These are phyloP conservation scores for Phaethornis superciliosus DNA, from an alignment of 2,113 vertebrate species.

Conservation along the genomic window DNA sequence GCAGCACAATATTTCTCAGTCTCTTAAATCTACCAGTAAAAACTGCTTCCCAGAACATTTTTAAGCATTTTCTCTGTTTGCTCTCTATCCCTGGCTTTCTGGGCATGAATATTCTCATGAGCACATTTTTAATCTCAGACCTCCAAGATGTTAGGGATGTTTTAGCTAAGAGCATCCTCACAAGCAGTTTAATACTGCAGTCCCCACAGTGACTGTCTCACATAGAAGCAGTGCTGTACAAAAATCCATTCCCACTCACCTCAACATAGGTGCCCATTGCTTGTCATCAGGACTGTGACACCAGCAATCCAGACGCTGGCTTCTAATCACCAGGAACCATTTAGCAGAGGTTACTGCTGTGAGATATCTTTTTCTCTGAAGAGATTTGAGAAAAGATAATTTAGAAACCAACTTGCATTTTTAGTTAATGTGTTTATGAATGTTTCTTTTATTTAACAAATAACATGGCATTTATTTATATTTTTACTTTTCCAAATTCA, in stretches of 20 bases:
- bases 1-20: neutral
- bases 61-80: neutral
- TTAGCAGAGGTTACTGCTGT: neutral
- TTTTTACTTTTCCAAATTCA: neutral
- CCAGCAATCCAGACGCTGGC: neutral
- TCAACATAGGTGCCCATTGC: neutral
- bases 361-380: neutral
- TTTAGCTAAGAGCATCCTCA: neutral
- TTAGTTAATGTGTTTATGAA: neutral
- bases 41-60: neutral
- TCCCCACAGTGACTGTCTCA: neutral
- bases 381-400: neutral
- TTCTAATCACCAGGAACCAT: neutral
- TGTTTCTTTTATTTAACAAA: conserved; percentile 28
- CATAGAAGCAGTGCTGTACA: neutral
- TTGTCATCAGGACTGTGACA: neutral
- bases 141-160: neutral
- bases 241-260: neutral
- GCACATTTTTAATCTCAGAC: neutral
- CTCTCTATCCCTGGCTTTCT: neutral
- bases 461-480: neutral
- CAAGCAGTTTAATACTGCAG: neutral
- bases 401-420: neutral
- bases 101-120: neutral
- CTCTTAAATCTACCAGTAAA: neutral